These are phyloP conservation scores for Hirundichthys speculiger DNA, from an alignment of 2,113 vertebrate genomes.

Conservation along the genomic window DNA sequence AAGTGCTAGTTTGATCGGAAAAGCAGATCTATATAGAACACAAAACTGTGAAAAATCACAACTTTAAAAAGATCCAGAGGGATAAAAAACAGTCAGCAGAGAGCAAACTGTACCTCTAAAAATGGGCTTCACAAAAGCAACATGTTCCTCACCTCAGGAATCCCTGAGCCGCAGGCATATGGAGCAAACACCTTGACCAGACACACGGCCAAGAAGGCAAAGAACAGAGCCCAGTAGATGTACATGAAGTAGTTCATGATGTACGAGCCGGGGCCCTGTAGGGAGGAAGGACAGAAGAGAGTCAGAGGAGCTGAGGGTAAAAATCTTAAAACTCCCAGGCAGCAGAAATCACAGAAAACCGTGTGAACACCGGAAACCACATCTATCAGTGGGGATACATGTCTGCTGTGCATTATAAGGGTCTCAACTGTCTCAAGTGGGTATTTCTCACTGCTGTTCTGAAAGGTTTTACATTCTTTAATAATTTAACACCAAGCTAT, in stretches of 20 bases:
- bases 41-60: too few species aligned
- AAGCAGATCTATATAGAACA: too few species aligned
- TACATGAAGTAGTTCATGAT: slow-evolving; percentile 99
- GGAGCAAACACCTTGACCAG: slow-evolving; percentile 97
- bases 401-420: too few species aligned
- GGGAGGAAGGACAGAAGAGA: background rate
- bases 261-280: slow-evolving; percentile 95
- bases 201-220: slow-evolving; percentile 95
- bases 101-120: background rate
- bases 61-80: too few species aligned
- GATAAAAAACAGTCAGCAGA: background rate
- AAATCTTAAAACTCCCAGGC: background rate
- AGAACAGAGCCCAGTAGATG: slow-evolving; percentile 96
- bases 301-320: background rate
- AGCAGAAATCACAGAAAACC: too few species aligned
- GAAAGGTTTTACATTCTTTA: too few species aligned
- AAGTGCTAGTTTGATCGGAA: too few species aligned
- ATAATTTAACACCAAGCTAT: too few species aligned
- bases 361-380: too few species aligned
- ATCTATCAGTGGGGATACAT: too few species aligned
- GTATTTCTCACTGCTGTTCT: too few species aligned
- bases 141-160: slow-evolving; percentile 89
- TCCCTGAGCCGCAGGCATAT: slow-evolving; percentile 97
- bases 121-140: background rate
- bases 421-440: too few species aligned